Conservation (phyloP, 2,888 invertebrate genomes). For the Phalera bucephala region DNA sequence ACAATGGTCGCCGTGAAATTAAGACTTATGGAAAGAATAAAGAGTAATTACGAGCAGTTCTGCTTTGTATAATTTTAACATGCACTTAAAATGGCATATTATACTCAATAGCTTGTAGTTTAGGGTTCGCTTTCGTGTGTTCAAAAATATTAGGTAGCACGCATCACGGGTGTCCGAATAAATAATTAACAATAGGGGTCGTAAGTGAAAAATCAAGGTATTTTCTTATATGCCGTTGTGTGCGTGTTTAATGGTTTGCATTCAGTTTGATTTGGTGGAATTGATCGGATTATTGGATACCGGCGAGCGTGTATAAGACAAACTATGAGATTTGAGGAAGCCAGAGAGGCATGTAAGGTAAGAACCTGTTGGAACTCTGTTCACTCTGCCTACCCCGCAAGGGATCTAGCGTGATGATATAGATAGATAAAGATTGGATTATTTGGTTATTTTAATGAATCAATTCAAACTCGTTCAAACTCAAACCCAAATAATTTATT, state of each 20-base stretch:
- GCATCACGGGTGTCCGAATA: slow-evolving; percentile 25
- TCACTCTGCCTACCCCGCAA: too few species aligned
- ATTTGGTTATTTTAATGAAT: too few species aligned
- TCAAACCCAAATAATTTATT: too few species aligned
- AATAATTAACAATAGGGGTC: slow-evolving; percentile 26
- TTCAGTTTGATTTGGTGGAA: slow-evolving; percentile 22
- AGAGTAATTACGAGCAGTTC: slow-evolving; percentile 49
- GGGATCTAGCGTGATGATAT: too few species aligned
- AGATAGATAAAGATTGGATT: too few species aligned
- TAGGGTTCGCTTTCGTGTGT: slow-evolving; percentile 7
- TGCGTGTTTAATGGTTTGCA: slow-evolving; percentile 21
- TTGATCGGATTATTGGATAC: slow-evolving; percentile 21
- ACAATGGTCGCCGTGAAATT: slow-evolving; percentile 64
- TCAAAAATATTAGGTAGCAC: slow-evolving; percentile 3
- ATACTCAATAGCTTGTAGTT: fast-evolving
- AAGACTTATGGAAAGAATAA: slow-evolving; percentile 58
- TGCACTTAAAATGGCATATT: slow-evolving; percentile 1
- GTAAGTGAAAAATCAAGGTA: slow-evolving; percentile 20
- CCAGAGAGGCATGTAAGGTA: too few species aligned
- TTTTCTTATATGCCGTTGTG: slow-evolving; percentile 21
- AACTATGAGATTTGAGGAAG: too few species aligned
- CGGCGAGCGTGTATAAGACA: too few species aligned
- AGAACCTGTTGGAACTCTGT: too few species aligned
- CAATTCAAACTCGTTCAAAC: too few species aligned
- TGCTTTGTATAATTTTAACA: slow-evolving; percentile 24